Base-by-base conservation (phyloP, 2,888 invertebrate genomes). In the Leptinotarsa juncta region DNA sequence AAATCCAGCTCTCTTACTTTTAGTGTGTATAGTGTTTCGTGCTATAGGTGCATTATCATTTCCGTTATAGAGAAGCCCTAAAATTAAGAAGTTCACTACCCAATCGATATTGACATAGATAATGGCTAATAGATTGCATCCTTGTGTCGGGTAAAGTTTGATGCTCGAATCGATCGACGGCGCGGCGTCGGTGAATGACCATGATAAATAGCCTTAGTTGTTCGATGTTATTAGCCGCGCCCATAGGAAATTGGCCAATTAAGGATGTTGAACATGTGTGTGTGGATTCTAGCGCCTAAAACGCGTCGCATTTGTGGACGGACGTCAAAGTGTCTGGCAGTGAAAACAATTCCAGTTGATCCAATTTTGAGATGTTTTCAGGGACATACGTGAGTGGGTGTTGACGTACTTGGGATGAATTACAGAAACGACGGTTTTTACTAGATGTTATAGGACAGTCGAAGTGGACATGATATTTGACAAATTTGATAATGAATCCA, bases 121-220 rank as follows among this genome's bases (percentile, higher is more conserved):
- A 57, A 57, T 57, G 23, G 23, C 23, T 57, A 57, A 57, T 23
- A 57, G 23, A 57, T 57, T 23, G 57, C 57, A 4, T 20, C 2
- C 10, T 18, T 7, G n/a, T 53, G 18, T 53, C 18, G 18, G 12
- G 20, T 57, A 20, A 23, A 57, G 57, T 57, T 57, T 57, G 23
- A 57, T 57, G 23, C 23, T 23, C 15, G 20, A 20, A 57, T 57
- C 57, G 57, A 57, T 57, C 23, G 15, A 23, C 20, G 12, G 12
- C 57, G 20, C 4, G 20, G 12, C 23, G 20, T 15, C 57, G 57
- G 57, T 23, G 57, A 57, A 57, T 57, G 57, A 57, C 57, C 57
- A 57, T 57, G 57, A 57, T 57, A 57, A 57, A 57, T 57, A 57
- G 57, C 57, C 23, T 18, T 57, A 23, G 57, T 42, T 42, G 42